These are phyloP conservation scores for Lanius ludovicianus DNA, from an alignment of 2,113 vertebrate genomes.

Conservation along the genomic window DNA sequence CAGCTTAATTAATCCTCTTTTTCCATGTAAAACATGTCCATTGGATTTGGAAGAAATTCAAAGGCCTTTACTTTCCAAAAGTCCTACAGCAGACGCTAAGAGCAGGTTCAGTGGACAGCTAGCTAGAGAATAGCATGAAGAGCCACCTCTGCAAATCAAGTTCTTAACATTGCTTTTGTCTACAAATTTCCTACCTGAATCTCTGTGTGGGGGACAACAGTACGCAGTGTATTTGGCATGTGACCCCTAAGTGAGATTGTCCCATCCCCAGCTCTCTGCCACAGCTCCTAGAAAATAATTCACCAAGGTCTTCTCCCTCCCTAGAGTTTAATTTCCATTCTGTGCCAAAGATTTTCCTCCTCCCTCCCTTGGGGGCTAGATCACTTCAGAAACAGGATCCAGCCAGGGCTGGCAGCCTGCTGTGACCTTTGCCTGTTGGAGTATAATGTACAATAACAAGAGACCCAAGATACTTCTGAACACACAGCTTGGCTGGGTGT, in stretches of 20 bases:
- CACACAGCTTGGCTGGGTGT: background rate
- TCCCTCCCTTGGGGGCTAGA: background rate
- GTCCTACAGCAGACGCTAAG: background rate
- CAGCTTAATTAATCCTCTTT: background rate
- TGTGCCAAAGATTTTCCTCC: background rate
- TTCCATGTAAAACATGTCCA: background rate
- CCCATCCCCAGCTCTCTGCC: background rate
- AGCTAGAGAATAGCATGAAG: background rate
- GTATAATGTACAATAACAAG: background rate
- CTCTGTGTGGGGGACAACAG: accelerated
- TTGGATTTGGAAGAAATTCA: background rate
- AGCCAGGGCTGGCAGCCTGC: background rate
- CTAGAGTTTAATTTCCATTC: background rate
- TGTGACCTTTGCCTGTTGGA: background rate
- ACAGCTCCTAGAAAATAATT: accelerated
- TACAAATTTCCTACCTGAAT: background rate
- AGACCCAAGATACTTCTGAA: background rate
- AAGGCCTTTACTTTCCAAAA: background rate
- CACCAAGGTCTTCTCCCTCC: background rate
- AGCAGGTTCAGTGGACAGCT: background rate
- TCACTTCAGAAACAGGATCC: background rate
- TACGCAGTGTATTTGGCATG: background rate
- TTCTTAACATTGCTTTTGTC: background rate
- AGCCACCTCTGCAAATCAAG: background rate
- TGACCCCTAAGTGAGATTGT: background rate